Conservation (phyloP, 2,113 vertebrate genomes). For the Myotis brandtii region DNA sequence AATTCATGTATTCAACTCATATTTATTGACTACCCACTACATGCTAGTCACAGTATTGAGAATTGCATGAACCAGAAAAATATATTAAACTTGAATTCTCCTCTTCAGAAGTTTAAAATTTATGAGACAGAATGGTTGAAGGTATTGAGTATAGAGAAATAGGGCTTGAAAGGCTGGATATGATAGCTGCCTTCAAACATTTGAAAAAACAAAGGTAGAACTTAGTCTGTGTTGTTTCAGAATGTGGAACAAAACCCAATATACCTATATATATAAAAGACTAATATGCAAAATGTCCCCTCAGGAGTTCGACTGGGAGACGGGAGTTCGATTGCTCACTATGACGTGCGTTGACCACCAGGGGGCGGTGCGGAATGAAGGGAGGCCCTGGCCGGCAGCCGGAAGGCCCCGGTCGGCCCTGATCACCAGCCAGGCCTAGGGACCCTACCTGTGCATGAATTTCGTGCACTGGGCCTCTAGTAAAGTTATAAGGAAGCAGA, state of each 20-base stretch:
- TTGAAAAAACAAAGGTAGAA: conserved; percentile 30
- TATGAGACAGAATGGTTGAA: conserved; percentile 1
- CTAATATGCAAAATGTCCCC: too few relatives aligned
- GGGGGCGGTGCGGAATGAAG: too few relatives aligned
- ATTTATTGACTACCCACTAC: neutral
- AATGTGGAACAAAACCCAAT: neutral
- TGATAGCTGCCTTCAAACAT: neutral
- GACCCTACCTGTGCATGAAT: too few relatives aligned
- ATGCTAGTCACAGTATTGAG: neutral
- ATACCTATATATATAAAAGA: neutral
- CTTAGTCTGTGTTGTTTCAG: neutral
- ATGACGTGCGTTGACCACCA: too few relatives aligned
- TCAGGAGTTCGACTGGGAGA: too few relatives aligned
- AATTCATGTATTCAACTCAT: neutral
- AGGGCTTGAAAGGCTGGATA: neutral
- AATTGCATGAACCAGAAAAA: neutral
- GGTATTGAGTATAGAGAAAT: neutral
- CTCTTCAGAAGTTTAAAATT: conserved; percentile 39
- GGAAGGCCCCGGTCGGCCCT: too few relatives aligned
- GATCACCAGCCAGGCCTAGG: too few relatives aligned
- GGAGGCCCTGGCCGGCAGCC: too few relatives aligned
- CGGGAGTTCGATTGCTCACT: too few relatives aligned
- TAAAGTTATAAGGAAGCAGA: conserved; percentile 2
- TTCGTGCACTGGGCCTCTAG: too few relatives aligned
- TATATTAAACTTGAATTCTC: neutral